Base-by-base conservation (phyloP, 2,888 invertebrate genomes). In the Tetranychus piercei region DNA sequence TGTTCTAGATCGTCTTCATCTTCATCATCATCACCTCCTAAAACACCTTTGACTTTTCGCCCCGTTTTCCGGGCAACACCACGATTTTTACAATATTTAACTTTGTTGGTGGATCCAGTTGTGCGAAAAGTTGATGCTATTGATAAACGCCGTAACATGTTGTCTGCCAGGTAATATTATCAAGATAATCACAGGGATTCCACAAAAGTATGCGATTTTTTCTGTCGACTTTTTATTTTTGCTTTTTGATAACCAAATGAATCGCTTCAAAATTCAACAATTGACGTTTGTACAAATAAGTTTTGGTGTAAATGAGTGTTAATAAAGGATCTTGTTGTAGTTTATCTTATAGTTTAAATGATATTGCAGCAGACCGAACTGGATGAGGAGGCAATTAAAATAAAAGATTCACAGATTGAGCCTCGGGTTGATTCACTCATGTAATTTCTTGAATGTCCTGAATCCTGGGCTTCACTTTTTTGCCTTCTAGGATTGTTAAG, bases 81-180 rank as follows among this genome's bases (percentile, higher is more conserved):
- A 69, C 34, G 69, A 69, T 69, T 69, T 22, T 69, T 69, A 23
- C 69, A 23, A 69, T 69, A 69, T 23, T 69, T 69, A n/a, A 69
- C 69, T 11, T 23, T 69, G 22, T 69, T 20, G 20, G 23, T n/a
- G n/a, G 67, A 67, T n/a, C 55, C 55, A 55, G 69, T 20, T 69
- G 69, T 20, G 20, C 69, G n/a, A 22, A 69, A 69, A 1, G 69
- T 69, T 8, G 69, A 69, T 69, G 69, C 22, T 11, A 69, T 69
- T 23, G 69, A 20, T 69, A 69, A 69, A 23, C 34, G 20, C 5
- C 69, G 69, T 23, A 69, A 69, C 69, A 69, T 69, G 18, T 20
- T 20, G 11, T 23, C 11, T 23, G 34, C 34, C 34, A 34, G 34
- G 34, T 34, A 34, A 34, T 34, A 34, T 34, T 34, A 34, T 34